phyloP scores from a whole-genome alignment of 2,113 vertebrate genomes.

The Malurus alboscapulatus region DNA sequence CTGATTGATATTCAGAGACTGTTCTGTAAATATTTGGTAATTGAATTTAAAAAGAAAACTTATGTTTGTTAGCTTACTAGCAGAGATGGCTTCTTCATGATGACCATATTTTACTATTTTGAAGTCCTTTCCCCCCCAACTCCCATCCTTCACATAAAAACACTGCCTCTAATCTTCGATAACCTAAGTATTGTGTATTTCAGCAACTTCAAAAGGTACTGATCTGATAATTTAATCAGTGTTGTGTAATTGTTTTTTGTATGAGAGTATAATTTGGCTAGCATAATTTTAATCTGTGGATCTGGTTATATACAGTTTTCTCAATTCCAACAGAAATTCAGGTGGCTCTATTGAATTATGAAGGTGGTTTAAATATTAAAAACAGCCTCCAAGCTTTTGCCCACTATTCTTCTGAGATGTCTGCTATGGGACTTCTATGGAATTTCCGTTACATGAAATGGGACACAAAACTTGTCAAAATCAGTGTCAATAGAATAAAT shows the following conservation, averaged over 20 bases:
- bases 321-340: background rate
- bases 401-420: background rate
- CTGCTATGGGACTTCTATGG: background rate
- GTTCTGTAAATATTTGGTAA: constrained; percentile 36
- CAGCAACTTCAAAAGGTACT: constrained; percentile 14
- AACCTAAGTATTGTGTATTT: constrained; percentile 20
- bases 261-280: background rate
- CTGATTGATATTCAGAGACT: background rate
- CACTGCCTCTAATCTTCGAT: background rate
- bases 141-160: constrained; percentile 3
- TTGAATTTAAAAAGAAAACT: constrained; percentile 29
- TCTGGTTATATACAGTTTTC: background rate
- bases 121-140: background rate
- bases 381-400: background rate
- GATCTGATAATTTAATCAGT: background rate
- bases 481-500: background rate
- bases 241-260: constrained; percentile 2
- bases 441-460: background rate
- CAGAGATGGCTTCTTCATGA: constrained; percentile 9
- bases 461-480: background rate
- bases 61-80: background rate
- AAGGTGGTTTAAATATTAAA: background rate
- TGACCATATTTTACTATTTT: constrained; percentile 15
- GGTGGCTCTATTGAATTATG: background rate
- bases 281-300: background rate